Percentiles rank a stretch among this genome's conserved stretches.
phyloP scores from a whole-genome alignment of 2,888 invertebrate species.

The Clanis bilineata region DNA sequence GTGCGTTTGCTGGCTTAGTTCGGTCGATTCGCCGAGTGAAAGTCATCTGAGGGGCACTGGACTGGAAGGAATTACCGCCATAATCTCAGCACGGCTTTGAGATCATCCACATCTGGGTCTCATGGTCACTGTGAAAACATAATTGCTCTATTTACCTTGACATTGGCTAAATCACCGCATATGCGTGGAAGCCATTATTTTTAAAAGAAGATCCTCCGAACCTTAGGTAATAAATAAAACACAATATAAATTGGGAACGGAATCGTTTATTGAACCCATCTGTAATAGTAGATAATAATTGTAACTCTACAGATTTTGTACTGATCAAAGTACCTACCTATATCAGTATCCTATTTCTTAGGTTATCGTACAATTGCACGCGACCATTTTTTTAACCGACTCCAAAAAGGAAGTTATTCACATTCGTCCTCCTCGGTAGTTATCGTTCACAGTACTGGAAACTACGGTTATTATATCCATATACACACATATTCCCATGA shows the following conservation, averaged over 20 bases:
- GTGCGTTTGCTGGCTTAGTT: too few species aligned
- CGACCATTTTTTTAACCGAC: too few species aligned
- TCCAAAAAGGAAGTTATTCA: not conserved
- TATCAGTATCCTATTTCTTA: conserved; percentile 69
- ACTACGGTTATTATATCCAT: conserved; percentile 58
- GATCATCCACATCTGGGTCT: too few species aligned
- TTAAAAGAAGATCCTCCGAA: too few species aligned
- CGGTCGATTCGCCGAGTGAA: too few species aligned
- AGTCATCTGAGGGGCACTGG: too few species aligned
- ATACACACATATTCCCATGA: conserved; percentile 23
- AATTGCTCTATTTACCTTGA: too few species aligned
- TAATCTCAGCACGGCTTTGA: too few species aligned
- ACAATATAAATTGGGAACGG: conserved; percentile 71
- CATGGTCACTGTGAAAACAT: too few species aligned
- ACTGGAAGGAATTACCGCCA: too few species aligned
- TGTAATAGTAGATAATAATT: conserved; percentile 78
- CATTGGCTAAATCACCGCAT: too few species aligned
- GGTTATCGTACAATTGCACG: conserved; percentile 68
- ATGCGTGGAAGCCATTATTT: too few species aligned
- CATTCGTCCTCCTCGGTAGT: conserved; percentile 43
- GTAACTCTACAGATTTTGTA: conserved; percentile 78
- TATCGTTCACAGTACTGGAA: conserved; percentile 75
- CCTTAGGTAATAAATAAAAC: conserved; percentile 53
- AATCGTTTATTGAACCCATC: conserved; percentile 81
- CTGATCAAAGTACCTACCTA: conserved; percentile 81